phyloP scores from a whole-genome alignment of 2,888 invertebrate genomes.

The Phalangium opilio region DNA sequence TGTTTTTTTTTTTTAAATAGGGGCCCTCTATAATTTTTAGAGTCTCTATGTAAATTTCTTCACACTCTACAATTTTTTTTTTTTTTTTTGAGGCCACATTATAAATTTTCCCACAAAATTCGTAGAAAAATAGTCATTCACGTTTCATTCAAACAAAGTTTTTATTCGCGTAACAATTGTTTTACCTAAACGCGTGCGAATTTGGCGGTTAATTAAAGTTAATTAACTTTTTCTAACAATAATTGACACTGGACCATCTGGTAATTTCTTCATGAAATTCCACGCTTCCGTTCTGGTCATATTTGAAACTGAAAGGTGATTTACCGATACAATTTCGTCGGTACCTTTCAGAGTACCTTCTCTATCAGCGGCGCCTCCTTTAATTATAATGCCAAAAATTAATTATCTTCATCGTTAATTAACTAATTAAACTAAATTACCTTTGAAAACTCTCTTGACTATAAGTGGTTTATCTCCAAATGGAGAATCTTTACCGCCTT shows the following conservation, averaged over 20 bases:
- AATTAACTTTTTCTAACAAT: constrained; percentile 29
- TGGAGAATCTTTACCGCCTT: constrained; percentile 82
- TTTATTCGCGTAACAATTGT: too few relatives aligned
- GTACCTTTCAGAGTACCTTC: constrained; percentile 65
- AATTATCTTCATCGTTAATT: background rate
- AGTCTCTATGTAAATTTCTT: too few relatives aligned
- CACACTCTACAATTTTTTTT: too few relatives aligned
- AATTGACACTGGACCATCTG: constrained; percentile 62
- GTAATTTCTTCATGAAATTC: constrained; percentile 77
- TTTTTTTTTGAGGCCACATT: too few relatives aligned
- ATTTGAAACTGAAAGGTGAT: constrained; percentile 58
- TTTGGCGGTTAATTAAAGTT: too few relatives aligned
- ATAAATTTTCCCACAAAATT: too few relatives aligned
- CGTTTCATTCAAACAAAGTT: too few relatives aligned
- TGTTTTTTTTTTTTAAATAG: too few relatives aligned
- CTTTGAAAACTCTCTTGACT: constrained; percentile 85
- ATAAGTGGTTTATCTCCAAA: constrained; percentile 73
- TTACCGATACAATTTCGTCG: constrained; percentile 71
- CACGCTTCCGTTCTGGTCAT: constrained; percentile 89
- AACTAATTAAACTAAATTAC: constrained; percentile 38
- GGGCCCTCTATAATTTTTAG: too few relatives aligned
- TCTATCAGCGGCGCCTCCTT: constrained; percentile 80
- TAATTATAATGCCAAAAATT: background rate
- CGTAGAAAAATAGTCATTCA: too few relatives aligned
- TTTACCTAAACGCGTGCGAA: too few relatives aligned